A percentile compares a stretch with the other conserved stretches of the same genome.
These are phyloP conservation scores for Caiman crocodilus DNA, from an alignment of 2,797 vertebrate genomes.

Conservation along the genomic window DNA sequence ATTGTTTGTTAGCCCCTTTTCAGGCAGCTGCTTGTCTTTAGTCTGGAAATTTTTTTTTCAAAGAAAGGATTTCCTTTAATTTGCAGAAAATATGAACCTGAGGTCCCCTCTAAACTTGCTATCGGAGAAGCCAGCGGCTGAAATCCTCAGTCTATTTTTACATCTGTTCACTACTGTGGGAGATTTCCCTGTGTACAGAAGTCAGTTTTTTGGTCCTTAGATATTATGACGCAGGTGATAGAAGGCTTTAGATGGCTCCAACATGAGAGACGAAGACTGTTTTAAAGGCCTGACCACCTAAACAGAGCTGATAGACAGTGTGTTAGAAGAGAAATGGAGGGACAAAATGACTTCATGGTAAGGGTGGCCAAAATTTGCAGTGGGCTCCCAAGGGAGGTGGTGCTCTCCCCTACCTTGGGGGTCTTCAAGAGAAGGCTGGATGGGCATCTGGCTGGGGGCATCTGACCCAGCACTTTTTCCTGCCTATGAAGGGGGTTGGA, in stretches of 20 bases:
- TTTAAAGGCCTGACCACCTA: not conserved
- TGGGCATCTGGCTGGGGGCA: too few species aligned
- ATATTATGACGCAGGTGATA: not conserved
- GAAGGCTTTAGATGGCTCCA: not conserved
- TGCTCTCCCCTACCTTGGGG: too few species aligned
- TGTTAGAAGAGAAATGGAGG: not conserved
- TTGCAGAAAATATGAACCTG: slow-evolving; percentile 11
- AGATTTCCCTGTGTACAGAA: slow-evolving; percentile 2
- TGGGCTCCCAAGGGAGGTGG: too few species aligned
- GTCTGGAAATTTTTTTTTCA: not conserved
- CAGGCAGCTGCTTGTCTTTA: slow-evolving; percentile 22
- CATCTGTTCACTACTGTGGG: not conserved
- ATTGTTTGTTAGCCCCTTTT: not conserved
- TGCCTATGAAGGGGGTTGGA: too few species aligned
- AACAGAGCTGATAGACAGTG: not conserved
- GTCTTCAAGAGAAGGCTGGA: too few species aligned
- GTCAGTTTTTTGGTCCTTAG: not conserved
- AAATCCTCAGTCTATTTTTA: not conserved
- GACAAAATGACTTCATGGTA: too few species aligned
- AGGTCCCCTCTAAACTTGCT: not conserved
- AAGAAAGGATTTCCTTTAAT: not conserved
- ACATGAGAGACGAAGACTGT: not conserved
- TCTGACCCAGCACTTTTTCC: too few species aligned
- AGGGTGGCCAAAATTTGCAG: too few species aligned
- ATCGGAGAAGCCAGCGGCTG: not conserved